These are phyloP conservation scores for Neoscelio sp. DNA, from an alignment of 2,888 invertebrate species.

Conservation along the genomic window DNA sequence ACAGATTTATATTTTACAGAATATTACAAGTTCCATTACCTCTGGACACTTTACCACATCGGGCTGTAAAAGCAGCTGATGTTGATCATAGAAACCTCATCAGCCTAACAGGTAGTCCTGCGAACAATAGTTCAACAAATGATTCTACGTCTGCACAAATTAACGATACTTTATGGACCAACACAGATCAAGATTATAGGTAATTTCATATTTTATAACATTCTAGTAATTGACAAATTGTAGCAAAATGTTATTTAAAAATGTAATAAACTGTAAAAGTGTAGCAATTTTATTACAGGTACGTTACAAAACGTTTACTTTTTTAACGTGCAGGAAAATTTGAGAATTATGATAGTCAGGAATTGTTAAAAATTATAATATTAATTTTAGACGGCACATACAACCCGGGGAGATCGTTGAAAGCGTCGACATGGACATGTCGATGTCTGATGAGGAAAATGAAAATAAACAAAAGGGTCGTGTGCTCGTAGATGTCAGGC, in stretches of 20 bases:
- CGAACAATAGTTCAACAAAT: constrained; percentile 77
- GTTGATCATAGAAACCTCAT: constrained; percentile 94
- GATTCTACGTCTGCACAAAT: constrained; percentile 70
- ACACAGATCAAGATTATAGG: constrained; percentile 81
- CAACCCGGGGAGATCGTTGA: constrained; percentile 88
- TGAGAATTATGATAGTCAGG: no score
- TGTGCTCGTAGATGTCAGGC: constrained; percentile 78
- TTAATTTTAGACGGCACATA: constrained; percentile 69
- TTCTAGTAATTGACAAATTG: no score
- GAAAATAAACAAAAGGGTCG: constrained; percentile 79
- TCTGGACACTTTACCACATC: constrained; percentile 78
- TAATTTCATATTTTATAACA: no score
- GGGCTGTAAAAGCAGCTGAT: constrained; percentile 84
- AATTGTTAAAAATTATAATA: no score
- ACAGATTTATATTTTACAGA: constrained; percentile 60
- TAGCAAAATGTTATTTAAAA: no score
- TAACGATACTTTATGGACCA: constrained; percentile 78
- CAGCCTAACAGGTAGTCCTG: constrained; percentile 90
- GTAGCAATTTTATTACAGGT: no score
- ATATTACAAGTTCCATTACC: constrained; percentile 79
- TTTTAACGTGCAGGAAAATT: not conserved
- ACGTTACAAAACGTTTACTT: no score
- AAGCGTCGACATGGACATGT: constrained; percentile 94
- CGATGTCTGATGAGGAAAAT: constrained; percentile 91
- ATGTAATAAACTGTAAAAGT: no score